Base-by-base conservation (phyloP, 1,140 invertebrate genomes). In the Nephotettix cincticeps region DNA sequence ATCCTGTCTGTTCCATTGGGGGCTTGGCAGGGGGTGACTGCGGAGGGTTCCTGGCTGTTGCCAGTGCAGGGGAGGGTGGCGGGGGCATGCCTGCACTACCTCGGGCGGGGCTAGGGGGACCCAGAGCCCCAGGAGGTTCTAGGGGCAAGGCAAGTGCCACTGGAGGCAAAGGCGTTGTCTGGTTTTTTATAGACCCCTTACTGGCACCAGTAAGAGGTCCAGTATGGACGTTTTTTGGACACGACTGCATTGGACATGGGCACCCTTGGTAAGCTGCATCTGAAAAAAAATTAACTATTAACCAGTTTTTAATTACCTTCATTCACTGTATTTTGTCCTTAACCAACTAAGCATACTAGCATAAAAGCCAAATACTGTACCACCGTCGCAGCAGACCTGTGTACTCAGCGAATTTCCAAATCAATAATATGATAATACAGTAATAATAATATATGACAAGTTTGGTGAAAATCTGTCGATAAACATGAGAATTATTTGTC, bases 221-320 rank as follows among this genome's bases (percentile, higher is more conserved):
- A 94, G 92, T 93, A 94, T 89, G 91, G 89, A 91, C 92, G 92
- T 95, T 95, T 95, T 94, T 95, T 95, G 92, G 91, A 94, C 91
- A 94, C 85, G 91, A 88, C 84, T 93, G 91, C 86, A 93, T 88
- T 83, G 91, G 92, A 86, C 92, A 93, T 77, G 91, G 91, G 83
- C 91, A 93, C 83, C 87, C 85, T 78, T 89, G 88, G 72, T 82
- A 84, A 71, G 85, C 82, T 77, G 83, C 76, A 83, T 88, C 87
- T 89, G 76, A 40, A 81, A 76, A 36, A 71, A 72, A 75, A 75
- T n/a, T n/a, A n/a, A n/a, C n/a, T n/a, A n/a, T n/a, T n/a, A n/a
- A n/a, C n/a, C n/a, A n/a, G n/a, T n/a, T n/a, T n/a, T n/a, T n/a
- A n/a, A n/a, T n/a, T n/a, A n/a, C n/a, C n/a, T n/a, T n/a, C n/a